These are phyloP conservation scores for Tamias sibiricus DNA, from an alignment of 2,113 vertebrate species.

Conservation along the genomic window DNA sequence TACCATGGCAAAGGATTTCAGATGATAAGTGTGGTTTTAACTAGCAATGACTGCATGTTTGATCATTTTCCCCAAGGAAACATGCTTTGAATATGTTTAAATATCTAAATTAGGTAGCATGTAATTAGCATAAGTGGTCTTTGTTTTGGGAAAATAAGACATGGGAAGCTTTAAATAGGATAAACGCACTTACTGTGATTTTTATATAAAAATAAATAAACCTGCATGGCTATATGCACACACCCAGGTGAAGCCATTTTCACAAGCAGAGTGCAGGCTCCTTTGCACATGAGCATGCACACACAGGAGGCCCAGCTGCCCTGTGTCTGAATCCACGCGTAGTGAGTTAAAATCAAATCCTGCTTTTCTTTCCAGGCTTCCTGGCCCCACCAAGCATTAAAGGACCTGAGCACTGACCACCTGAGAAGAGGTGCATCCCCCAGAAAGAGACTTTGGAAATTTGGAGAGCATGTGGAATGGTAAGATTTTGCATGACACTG, in stretches of 20 bases:
- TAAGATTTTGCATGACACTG: rapidly evolving
- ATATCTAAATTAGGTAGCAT: not conserved
- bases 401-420: not conserved
- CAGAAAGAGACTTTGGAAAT: not conserved
- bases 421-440: too few species aligned
- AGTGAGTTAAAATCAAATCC: not conserved
- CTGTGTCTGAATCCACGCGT: not conserved
- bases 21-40: not conserved
- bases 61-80: not conserved
- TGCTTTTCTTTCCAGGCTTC: not conserved
- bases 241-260: not conserved
- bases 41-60: not conserved
- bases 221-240: not conserved
- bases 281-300: not conserved
- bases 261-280: not conserved
- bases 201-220: not conserved
- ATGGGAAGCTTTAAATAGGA: not conserved
- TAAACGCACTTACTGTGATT: not conserved
- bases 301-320: not conserved
- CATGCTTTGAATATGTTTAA: not conserved
- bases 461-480: not conserved
- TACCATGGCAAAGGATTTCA: not conserved
- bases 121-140: not conserved
- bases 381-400: not conserved
- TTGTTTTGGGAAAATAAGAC: not conserved